Percentiles rank a stretch among this genome's conserved stretches.
phyloP scores from a whole-genome alignment of 1,140 invertebrate genomes.

The Sitophilus oryzae region DNA sequence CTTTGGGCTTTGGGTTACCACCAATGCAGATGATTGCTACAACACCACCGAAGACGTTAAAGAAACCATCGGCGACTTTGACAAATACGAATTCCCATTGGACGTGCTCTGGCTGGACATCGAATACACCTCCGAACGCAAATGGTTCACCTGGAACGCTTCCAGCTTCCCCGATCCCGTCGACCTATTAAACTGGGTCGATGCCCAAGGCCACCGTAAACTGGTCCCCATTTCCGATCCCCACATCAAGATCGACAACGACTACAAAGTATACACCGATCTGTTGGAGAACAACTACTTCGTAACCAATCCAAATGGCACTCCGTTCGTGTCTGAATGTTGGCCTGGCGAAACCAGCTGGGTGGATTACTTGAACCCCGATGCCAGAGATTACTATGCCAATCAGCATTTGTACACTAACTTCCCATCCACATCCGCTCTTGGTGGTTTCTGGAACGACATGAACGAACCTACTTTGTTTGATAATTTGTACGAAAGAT shows the following conservation, averaged over 20 bases:
- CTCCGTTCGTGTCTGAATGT: slow-evolving; percentile 44
- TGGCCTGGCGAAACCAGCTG: slow-evolving; percentile 70
- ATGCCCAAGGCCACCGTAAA: slow-evolving; percentile 48
- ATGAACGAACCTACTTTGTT: slow-evolving; percentile 80
- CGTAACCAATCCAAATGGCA: slow-evolving; percentile 85
- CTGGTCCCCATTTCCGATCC: slow-evolving; percentile 72
- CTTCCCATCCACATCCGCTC: slow-evolving; percentile 53
- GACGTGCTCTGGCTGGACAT: slow-evolving; percentile 76
- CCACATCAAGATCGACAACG: slow-evolving; percentile 63
- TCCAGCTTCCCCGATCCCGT: slow-evolving; percentile 59
- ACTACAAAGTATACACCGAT: slow-evolving; percentile 59
- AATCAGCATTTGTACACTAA: slow-evolving; percentile 52
- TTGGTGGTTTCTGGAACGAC: slow-evolving; percentile 70
- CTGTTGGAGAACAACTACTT: slow-evolving; percentile 77
- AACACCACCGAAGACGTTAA: slow-evolving; percentile 68
- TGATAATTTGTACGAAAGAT: slow-evolving; percentile 62
- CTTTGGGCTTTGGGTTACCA: slow-evolving; percentile 59
- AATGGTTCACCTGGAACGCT: slow-evolving; percentile 67
- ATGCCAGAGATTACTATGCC: slow-evolving; percentile 60
- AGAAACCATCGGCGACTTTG: slow-evolving; percentile 53
- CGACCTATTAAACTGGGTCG: slow-evolving; percentile 52
- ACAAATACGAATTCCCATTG: slow-evolving; percentile 64
- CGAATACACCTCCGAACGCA: slow-evolving; percentile 72
- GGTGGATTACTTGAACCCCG: slow-evolving; percentile 63
- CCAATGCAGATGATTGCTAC: slow-evolving; percentile 73